A percentile compares a stretch with the other conserved stretches of the same genome.
Evolutionary conservation across 2,888 invertebrate genomes (phyloP).

Genomic region (Gryllus longicercus): DNA sequence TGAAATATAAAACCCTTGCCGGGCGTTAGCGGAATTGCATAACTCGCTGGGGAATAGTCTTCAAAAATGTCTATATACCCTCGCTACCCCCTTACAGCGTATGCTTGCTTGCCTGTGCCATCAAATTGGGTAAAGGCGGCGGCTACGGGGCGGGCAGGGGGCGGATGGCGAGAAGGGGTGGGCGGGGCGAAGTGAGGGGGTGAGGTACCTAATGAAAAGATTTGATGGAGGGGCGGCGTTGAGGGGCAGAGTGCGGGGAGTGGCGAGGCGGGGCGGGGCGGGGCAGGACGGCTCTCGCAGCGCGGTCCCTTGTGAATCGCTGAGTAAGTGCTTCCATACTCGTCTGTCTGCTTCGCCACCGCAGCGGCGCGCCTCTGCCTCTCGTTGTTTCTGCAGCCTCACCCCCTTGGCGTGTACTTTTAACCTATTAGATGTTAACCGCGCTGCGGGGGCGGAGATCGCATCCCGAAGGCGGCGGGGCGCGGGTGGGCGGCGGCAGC

Average conservation of each 20-base stretch:
- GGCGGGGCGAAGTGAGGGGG: constrained; percentile 31
- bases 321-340: constrained; percentile 23
- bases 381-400: too few species aligned
- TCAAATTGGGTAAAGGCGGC: constrained; percentile 24
- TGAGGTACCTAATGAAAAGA: constrained; percentile 33
- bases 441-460: too few species aligned
- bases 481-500: too few species aligned
- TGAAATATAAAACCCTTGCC: background rate
- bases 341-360: constrained; percentile 20
- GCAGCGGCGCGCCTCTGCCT: too few species aligned
- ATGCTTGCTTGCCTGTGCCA: constrained; percentile 35
- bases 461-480: too few species aligned
- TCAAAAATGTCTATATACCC: constrained; percentile 38
- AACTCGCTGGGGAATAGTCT: constrained; percentile 28
- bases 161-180: constrained; percentile 34
- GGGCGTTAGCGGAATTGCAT: constrained; percentile 23
- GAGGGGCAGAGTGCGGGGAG: background rate
- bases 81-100: constrained; percentile 38
- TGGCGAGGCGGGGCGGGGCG: background rate
- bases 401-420: too few species aligned
- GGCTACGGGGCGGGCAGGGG: background rate
- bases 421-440: too few species aligned
- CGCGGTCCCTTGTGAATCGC: constrained; percentile 27
- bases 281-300: background rate
- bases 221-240: constrained; percentile 34